Conservation (phyloP, 92 coral and sea anemone species). For the Porites evermanni region DNA sequence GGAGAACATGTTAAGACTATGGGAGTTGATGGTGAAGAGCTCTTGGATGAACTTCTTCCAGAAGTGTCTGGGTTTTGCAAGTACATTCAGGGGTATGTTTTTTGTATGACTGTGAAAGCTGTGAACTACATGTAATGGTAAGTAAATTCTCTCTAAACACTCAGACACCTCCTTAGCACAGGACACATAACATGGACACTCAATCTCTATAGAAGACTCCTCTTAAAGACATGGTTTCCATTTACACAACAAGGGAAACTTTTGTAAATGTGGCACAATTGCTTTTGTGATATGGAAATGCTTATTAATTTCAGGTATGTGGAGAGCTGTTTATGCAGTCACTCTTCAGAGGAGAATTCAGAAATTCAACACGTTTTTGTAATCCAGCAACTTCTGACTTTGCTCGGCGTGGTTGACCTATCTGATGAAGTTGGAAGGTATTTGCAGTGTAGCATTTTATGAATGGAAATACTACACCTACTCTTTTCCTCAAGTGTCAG, state of each 20-base stretch:
- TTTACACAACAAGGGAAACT: not conserved
- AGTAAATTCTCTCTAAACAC: too few relatives aligned
- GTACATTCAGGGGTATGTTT: constrained; percentile 87
- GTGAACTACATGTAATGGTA: not conserved
- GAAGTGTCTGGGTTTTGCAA: constrained; percentile 90
- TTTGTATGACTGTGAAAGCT: not conserved
- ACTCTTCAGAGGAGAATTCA: constrained; percentile 45
- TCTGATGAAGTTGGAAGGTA: constrained; percentile 99
- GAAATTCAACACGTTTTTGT: constrained; percentile 67
- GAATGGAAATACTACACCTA: too few relatives aligned
- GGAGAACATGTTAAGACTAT: constrained; percentile 82
- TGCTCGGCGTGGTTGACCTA: constrained; percentile 83
- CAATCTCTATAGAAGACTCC: too few relatives aligned
- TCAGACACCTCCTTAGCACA: too few relatives aligned
- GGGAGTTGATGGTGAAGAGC: constrained; percentile 87
- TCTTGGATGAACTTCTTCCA: constrained; percentile 84
- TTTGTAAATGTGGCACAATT: not conserved
- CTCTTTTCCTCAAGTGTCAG: too few relatives aligned
- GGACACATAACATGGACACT: too few relatives aligned
- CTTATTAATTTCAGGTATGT: constrained; percentile 58
- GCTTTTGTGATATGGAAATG: too few relatives aligned
- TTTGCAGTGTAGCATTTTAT: not conserved
- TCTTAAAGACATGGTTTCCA: not conserved
- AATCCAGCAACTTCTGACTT: constrained; percentile 77
- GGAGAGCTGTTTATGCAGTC: constrained; percentile 60